phyloP scores from a whole-genome alignment of 2,888 invertebrate genomes.

The Pachycephus smyrnensis region DNA sequence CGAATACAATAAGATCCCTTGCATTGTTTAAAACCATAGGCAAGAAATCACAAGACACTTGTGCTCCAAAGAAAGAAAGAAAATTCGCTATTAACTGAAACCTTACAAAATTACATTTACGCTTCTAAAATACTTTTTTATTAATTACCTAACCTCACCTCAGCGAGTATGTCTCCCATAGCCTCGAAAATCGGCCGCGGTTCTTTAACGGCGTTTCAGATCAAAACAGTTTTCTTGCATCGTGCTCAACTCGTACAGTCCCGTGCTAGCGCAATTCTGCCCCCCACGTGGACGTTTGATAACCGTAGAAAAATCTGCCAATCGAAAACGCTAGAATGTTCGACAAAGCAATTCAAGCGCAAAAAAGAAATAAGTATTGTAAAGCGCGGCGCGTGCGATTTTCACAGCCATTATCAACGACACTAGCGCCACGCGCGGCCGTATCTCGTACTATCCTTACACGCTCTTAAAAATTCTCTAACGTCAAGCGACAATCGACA shows the following conservation, averaged over 20 bases:
- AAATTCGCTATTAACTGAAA: not conserved
- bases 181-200: not conserved
- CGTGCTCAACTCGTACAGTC: no score
- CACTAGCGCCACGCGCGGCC: not conserved
- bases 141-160: not conserved
- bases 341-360: not conserved
- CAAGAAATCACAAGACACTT: not conserved
- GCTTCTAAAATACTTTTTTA: not conserved
- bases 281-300: not conserved
- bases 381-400: not conserved
- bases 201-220: not conserved
- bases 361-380: not conserved
- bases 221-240: not conserved
- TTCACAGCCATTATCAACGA: not conserved
- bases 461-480: not conserved
- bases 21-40: not conserved
- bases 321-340: not conserved
- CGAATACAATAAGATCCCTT: not conserved
- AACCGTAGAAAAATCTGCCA: not conserved
- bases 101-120: not conserved
- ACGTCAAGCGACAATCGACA: not conserved
- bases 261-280: no score
- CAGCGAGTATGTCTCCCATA: not conserved
- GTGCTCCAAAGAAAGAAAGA: not conserved
- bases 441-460: not conserved